Evolutionary conservation across 2,888 invertebrate genomes (phyloP).

Genomic region (Lasioglossum zephyrum): DNA sequence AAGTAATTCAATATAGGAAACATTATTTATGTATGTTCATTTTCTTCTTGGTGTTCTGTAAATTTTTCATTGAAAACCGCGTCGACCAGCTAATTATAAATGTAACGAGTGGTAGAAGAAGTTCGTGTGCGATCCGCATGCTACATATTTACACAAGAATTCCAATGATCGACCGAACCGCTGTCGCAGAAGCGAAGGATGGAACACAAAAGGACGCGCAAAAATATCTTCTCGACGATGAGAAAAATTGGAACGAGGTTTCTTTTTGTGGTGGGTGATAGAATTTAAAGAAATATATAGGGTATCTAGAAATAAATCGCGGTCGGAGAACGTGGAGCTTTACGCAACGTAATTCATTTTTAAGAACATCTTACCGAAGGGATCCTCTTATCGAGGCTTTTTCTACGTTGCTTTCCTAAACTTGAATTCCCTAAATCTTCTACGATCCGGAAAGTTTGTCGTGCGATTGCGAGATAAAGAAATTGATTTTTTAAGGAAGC

Average conservation of each 20-base stretch:
- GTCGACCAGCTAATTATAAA: background rate
- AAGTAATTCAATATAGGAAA: background rate
- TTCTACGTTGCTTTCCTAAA: background rate
- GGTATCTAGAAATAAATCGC: slow-evolving; percentile 4
- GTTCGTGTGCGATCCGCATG: background rate
- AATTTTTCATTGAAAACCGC: background rate
- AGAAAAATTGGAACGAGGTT: slow-evolving; percentile 7
- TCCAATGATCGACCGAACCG: background rate
- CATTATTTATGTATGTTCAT: background rate
- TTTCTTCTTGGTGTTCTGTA: background rate
- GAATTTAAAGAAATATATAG: slow-evolving; percentile 20
- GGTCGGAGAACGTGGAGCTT: background rate
- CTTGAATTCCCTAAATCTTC: background rate
- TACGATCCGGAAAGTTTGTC: background rate
- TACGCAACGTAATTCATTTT: slow-evolving; percentile 8
- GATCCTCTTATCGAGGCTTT: slow-evolving; percentile 1
- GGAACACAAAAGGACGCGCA: background rate
- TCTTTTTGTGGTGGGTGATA: background rate
- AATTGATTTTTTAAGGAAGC: background rate
- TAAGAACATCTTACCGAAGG: background rate
- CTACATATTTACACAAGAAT: background rate
- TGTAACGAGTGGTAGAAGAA: background rate
- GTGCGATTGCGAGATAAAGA: background rate
- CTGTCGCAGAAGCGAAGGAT: background rate
- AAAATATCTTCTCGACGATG: slow-evolving; percentile 5